Evolutionary conservation across 2,888 invertebrate species (phyloP), one percentile per base, ranked within the genome.

Genomic region (Acleris emargana): DNA sequence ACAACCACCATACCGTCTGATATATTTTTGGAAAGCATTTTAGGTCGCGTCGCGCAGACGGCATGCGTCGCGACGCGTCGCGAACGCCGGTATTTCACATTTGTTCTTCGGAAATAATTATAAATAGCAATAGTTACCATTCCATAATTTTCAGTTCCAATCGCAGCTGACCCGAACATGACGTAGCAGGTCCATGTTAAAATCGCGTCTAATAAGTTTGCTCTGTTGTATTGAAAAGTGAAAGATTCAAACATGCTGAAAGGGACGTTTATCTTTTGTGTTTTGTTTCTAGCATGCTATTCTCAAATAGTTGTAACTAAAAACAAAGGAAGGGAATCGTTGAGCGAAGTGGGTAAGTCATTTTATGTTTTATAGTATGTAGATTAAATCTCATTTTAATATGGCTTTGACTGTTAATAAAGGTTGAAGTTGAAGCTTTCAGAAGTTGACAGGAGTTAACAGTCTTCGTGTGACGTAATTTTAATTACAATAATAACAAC

Each of bases 21-120:
- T 80, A 81, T 92, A 91, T 91, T 92, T 92, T 90, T 88, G 89
- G 92, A 91, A 86, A 89, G 79, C 82, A 78, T 91, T 87, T 91
- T 89, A 90, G 92, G 90, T 88, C 91, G 84, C 82, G 79, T 81
- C 78, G 75, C 75, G 25, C 11, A 55, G 60, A 50, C 70, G 74
- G 63, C 72, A 72, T 55, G 71, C 73, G 76, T 72, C 73, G 75
- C 74, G 76, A 73, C 69, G 69, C 67, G 70, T 67, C 69, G 69
- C 49, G 69, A 68, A 62, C 49, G 66, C 62, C 63, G 67, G 58
- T 49, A 57, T 61, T 61, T 57, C 50, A 66, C 67, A 64, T 64
- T 63, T 52, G 62, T 58, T 58, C 58, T 63, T 55, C 66, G 68
- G 70, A 62, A 69, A 61, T 43, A 50, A 52, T 67, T 32, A 22